phyloP scores from a whole-genome alignment of 1,140 invertebrate species.

The Bombus confusus region DNA sequence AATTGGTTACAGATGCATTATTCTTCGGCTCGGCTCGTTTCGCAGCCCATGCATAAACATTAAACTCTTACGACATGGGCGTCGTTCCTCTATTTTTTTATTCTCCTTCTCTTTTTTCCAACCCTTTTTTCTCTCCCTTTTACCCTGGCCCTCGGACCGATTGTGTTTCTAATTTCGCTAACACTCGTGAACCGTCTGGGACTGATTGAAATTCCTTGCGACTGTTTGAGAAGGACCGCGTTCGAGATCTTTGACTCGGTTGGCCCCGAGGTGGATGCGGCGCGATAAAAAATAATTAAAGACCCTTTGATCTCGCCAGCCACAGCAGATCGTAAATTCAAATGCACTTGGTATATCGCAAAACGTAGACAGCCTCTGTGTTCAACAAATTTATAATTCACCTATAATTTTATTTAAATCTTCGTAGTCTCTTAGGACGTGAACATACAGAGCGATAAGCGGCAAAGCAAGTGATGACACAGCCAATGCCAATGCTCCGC shows the following conservation, averaged over 20 bases:
- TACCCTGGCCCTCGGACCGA: conserved; percentile 22
- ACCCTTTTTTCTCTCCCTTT: not conserved
- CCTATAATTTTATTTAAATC: not conserved
- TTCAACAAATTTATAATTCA: not conserved
- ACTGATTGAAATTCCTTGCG: conserved; percentile 42
- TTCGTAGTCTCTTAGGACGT: no score
- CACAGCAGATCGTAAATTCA: not conserved
- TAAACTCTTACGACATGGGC: conserved; percentile 41
- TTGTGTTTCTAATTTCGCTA: conserved; percentile 51
- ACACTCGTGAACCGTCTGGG: conserved; percentile 32
- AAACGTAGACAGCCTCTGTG: conserved; percentile 36
- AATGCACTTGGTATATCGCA: not conserved
- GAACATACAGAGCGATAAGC: not conserved
- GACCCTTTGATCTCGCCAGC: conserved; percentile 1
- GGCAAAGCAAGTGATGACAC: no score
- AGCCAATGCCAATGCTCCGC: no score
- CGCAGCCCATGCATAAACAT: conserved; percentile 53
- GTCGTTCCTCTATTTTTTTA: conserved; percentile 1
- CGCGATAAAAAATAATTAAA: conserved; percentile 33
- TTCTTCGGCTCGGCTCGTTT: conserved; percentile 45
- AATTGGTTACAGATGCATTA: conserved; percentile 56
- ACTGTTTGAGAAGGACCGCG: conserved; percentile 17
- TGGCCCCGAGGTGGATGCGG: not conserved
- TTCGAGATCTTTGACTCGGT: conserved; percentile 14
- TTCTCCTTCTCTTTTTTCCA: not conserved